Percentiles rank a stretch among this genome's conserved stretches.
Evolutionary conservation across 2,888 invertebrate species (phyloP).

Genomic region (Drosophila buzzatii): DNA sequence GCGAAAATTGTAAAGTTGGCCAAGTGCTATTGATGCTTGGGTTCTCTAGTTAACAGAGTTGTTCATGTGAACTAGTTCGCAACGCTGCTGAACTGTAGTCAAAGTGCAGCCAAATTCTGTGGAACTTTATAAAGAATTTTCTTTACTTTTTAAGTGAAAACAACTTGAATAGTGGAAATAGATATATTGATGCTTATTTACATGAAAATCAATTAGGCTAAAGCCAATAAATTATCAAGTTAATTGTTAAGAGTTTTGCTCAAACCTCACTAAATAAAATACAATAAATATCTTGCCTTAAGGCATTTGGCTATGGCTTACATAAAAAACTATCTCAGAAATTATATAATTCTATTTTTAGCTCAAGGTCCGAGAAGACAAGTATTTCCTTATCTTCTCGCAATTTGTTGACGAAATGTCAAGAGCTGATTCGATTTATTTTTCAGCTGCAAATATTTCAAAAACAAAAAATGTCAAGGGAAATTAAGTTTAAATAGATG

Average conservation of each 20-base stretch:
- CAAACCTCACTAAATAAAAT: neutral
- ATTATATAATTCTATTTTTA: neutral
- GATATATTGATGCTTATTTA: neutral
- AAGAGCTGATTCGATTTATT: conserved; percentile 4
- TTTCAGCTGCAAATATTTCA: neutral
- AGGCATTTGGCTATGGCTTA: neutral
- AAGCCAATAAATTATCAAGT: neutral
- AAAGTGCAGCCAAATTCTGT: neutral
- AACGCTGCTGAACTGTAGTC: neutral
- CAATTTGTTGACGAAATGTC: conserved; percentile 2
- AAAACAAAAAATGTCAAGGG: neutral
- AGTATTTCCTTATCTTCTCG: neutral
- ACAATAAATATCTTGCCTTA: neutral
- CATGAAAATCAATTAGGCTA: neutral
- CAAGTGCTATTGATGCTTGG: neutral
- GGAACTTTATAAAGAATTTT: neutral
- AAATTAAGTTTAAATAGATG: conserved; percentile 7
- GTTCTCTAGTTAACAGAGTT: conserved; percentile 3
- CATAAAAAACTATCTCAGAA: neutral
- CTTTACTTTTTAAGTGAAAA: neutral
- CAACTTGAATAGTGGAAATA: neutral
- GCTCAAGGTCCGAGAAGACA: neutral
- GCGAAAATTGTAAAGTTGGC: neutral
- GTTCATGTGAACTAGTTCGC: conserved; percentile 1
- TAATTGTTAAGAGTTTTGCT: neutral